Evolutionary conservation across 1,140 invertebrate species (phyloP), one percentile per base, ranked within the genome.

Genomic region (Calycopis cecrops): DNA sequence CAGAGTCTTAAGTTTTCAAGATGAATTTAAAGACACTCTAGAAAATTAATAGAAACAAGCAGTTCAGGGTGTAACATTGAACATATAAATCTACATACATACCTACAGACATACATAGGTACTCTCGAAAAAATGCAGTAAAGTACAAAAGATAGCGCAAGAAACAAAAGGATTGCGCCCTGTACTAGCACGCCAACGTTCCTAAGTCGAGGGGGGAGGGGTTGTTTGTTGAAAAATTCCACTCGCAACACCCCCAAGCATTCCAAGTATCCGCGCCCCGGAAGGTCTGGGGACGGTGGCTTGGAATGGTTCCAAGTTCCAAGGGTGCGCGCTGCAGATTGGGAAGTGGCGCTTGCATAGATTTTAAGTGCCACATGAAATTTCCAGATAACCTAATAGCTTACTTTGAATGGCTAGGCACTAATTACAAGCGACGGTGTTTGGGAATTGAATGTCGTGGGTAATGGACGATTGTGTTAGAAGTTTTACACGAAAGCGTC

Each of bases 321-420:
- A 44, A 44, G 40, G 40, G 40, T 18, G 40, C 17, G 14, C 14
- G 40, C 40, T 44, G 17, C 40, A 44, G 40, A 44, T 44, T 44
- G 40, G 40, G 40, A 44, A 44, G 21, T 28, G 21, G 21, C 14
- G 40, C 40, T 44, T 44, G 40, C 40, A 44, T 44, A 44, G 40
- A 44, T 44, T 44, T 44, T 44, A 44, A 44, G 40, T 44, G 40
- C 40, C 40, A 44, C 40, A 44, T 44, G 40, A 44, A 44, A 44
- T 44, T 44, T 44, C 12, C 17, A 44, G 40, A 44, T 44, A 44
- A 44, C 40, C 40, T 44, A 44, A 44, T 44, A 10, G 40, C 40
- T 44, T 44, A 44, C 14, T 44, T 44, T 44, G 40, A 44, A 16
- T 44, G 21, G 21, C 21, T 28, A 28, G 21, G 21, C 40, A 44